Evolutionary conservation across 2,888 invertebrate genomes (phyloP).

Genomic region (Branchellion lobata): DNA sequence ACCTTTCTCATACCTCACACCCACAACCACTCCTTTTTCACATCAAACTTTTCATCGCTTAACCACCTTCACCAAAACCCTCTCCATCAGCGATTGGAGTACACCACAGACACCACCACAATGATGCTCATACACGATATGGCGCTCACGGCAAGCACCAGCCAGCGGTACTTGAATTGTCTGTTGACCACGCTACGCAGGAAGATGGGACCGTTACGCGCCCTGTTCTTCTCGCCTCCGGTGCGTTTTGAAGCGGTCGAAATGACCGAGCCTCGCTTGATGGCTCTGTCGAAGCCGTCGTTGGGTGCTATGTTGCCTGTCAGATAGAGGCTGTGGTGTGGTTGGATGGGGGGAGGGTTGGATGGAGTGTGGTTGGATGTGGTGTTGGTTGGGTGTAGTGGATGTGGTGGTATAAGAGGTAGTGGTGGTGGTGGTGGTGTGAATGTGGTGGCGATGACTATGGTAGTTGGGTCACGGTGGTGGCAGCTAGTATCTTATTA

Average conservation of each 20-base stretch:
- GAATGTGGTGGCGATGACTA: too few species aligned
- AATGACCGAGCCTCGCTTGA: conserved; percentile 44
- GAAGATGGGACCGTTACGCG: conserved; percentile 50
- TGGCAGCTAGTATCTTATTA: too few species aligned
- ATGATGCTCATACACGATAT: conserved; percentile 52
- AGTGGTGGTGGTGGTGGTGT: too few species aligned
- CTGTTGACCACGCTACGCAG: conserved; percentile 51
- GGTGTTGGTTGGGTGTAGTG: too few species aligned
- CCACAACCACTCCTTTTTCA: too few species aligned
- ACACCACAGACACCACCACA: conserved; percentile 53
- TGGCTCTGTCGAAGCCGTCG: conserved; percentile 34
- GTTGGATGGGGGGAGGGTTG: too few species aligned
- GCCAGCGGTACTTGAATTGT: conserved; percentile 52
- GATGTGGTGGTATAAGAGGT: too few species aligned
- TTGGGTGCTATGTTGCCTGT: conserved; percentile 25
- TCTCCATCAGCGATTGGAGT: conserved; percentile 50
- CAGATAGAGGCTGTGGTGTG: conserved; percentile 42
- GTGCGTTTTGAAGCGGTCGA: conserved; percentile 28
- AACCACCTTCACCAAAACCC: too few species aligned
- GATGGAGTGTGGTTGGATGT: neutral
- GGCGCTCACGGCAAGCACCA: conserved; percentile 50
- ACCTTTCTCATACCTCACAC: too few species aligned
- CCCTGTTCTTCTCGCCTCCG: neutral
- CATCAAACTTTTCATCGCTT: too few species aligned
- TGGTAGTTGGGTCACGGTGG: too few species aligned